Base-by-base conservation (phyloP, 2,888 invertebrate genomes). In the Mesodorylaimus sp. region DNA sequence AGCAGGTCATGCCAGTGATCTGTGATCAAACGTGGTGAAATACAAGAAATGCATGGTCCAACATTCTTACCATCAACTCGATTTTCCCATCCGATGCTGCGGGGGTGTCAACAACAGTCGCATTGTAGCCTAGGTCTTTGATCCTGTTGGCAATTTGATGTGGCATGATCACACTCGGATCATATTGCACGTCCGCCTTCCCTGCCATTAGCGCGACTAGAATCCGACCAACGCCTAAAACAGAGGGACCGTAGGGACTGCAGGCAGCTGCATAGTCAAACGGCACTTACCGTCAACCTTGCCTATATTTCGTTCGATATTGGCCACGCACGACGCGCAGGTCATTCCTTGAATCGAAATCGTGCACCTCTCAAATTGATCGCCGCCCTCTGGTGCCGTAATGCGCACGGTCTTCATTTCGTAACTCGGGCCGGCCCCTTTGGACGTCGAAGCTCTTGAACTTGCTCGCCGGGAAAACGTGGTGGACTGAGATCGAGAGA, bases 1-100 rank as follows among this genome's bases (percentile, higher is more conserved):
- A 79, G 61, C 91, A 93, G 0, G 88, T 86, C 88, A 97, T 93
- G 42, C 89, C 88, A 46, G 74, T 71, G 45, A 91, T 87, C 78
- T 83, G 73, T n/a, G n/a, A n/a, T n/a, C n/a, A n/a, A n/a, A n/a
- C n/a, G n/a, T n/a, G n/a, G n/a, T n/a, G n/a, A n/a, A n/a, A n/a
- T n/a, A n/a, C n/a, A n/a, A n/a, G n/a, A n/a, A n/a, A n/a, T n/a
- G n/a, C n/a, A n/a, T n/a, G n/a, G n/a, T n/a, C n/a, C n/a, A n/a
- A n/a, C n/a, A n/a, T n/a, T n/a, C n/a, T 56, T 57, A 68, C 68
- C 47, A 57, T 56, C 2, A 68, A 50, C 49, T 68, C 66, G 16
- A 67, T 57, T 3, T 54, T 54, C 7, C 61, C 63, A 37, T 63
- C 59, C 2, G 64, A 66, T 1, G 54, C 53, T 1, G 56, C 53